These are phyloP conservation scores for Drosophila demipolita DNA, from an alignment of 2,888 invertebrate species.

Conservation along the genomic window DNA sequence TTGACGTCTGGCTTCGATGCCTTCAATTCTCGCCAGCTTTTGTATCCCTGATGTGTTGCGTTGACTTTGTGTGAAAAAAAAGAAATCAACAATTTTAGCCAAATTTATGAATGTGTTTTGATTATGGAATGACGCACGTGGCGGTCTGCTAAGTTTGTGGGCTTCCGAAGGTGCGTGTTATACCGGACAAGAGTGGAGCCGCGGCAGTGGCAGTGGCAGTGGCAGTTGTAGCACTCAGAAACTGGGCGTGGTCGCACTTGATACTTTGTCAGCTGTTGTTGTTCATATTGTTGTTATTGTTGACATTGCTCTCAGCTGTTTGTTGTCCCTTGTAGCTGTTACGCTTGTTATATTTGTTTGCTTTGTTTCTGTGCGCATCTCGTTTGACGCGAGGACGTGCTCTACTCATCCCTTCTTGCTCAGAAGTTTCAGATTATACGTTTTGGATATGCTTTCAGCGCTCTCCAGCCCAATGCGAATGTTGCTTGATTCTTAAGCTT, in stretches of 20 bases:
- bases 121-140: conserved; percentile 59
- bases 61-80: conserved; percentile 45
- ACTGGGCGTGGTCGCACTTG: conserved; percentile 54
- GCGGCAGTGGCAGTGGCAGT: not conserved
- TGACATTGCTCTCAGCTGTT: conserved; percentile 24
- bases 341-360: conserved; percentile 62
- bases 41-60: conserved; percentile 10
- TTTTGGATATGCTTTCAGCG: conserved; percentile 28
- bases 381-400: not conserved
- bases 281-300: conserved; percentile 4
- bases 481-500: conserved; percentile 11
- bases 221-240: conserved; percentile 18
- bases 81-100: conserved; percentile 60
- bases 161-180: not conserved
- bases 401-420: not conserved
- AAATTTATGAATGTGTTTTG: conserved; percentile 65
- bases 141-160: conserved; percentile 7
- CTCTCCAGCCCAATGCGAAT: conserved; percentile 3
- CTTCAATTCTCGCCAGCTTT: conserved; percentile 11
- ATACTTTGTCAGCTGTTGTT: conserved; percentile 38
- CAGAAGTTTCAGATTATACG: conserved; percentile 33
- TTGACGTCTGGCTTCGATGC: conserved; percentile 14
- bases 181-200: not conserved
- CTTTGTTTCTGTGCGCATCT: conserved; percentile 21
- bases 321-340: conserved; percentile 47